Percentiles rank a stretch among this genome's conserved stretches.
Conservation (phyloP, 2,113 vertebrate species). For the Tragulus kanchil region DNA sequence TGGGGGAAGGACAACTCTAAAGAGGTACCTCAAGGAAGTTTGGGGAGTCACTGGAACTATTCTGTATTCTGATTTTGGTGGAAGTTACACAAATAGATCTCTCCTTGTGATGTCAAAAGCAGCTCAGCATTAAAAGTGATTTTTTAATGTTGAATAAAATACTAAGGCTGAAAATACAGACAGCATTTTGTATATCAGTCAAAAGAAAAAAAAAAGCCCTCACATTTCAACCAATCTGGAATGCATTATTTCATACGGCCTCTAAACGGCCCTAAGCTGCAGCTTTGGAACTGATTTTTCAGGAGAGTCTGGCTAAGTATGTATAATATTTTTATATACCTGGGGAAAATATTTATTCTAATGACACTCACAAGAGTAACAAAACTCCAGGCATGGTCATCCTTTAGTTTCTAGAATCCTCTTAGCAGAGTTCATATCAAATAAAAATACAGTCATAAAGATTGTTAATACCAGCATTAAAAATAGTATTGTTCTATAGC, state of each 20-base stretch:
- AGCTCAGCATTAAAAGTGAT: not conserved
- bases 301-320: conserved; percentile 73
- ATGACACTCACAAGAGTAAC: conserved; percentile 17
- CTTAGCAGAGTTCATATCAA: not conserved
- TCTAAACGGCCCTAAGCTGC: conserved; percentile 71
- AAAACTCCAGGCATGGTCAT: conserved; percentile 37
- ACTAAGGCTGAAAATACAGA: conserved; percentile 55
- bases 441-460: not conserved
- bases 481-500: not conserved
- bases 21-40: not conserved
- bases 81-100: not conserved
- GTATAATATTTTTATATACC: conserved; percentile 75
- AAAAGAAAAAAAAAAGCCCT: conserved; percentile 60
- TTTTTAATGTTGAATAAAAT: conserved; percentile 75
- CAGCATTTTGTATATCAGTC: not conserved
- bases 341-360: conserved; percentile 78
- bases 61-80: not conserved
- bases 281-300: conserved; percentile 69
- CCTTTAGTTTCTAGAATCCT: conserved; percentile 11
- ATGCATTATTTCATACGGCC: conserved; percentile 71
- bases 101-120: not conserved
- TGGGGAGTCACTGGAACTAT: too few relatives aligned
- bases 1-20: rapidly evolving
- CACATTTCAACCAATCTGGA: conserved; percentile 70
- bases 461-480: not conserved